Evolutionary conservation across 2,888 invertebrate genomes (phyloP).

Genomic region (Agrypnus murinus): DNA sequence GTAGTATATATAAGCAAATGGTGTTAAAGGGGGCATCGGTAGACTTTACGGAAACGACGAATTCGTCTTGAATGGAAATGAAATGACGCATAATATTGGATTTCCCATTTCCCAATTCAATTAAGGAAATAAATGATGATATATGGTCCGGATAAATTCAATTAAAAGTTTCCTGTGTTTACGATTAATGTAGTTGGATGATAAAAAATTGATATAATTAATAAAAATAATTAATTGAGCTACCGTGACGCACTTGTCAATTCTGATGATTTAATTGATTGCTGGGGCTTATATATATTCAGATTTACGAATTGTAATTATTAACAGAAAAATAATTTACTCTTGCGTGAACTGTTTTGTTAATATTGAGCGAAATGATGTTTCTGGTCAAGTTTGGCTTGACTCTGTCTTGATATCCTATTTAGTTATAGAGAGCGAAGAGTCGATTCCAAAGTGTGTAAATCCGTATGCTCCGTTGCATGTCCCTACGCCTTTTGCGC

Average conservation of each 20-base stretch:
- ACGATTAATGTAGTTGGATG: constrained; percentile 36
- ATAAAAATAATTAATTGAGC: constrained; percentile 36
- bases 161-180: constrained; percentile 47
- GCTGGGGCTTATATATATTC: too few species aligned
- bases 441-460: too few species aligned
- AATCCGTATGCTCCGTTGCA: too few species aligned
- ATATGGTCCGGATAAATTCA: constrained; percentile 45
- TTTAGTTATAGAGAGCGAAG: too few species aligned
- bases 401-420: too few species aligned
- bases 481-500: too few species aligned
- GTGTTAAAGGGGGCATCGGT: constrained; percentile 11
- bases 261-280: background rate
- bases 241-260: background rate
- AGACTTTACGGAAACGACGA: constrained; percentile 27
- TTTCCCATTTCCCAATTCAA: constrained; percentile 47
- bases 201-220: constrained; percentile 43
- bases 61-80: constrained; percentile 40
- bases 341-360: too few species aligned
- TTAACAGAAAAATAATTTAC: too few species aligned
- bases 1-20: constrained; percentile 10
- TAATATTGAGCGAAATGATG: too few species aligned
- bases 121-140: constrained; percentile 48
- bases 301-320: too few species aligned
- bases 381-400: too few species aligned
- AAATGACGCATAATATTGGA: constrained; percentile 40